Base-by-base conservation (phyloP, 2,797 vertebrate species). In the Sebastes minor region DNA sequence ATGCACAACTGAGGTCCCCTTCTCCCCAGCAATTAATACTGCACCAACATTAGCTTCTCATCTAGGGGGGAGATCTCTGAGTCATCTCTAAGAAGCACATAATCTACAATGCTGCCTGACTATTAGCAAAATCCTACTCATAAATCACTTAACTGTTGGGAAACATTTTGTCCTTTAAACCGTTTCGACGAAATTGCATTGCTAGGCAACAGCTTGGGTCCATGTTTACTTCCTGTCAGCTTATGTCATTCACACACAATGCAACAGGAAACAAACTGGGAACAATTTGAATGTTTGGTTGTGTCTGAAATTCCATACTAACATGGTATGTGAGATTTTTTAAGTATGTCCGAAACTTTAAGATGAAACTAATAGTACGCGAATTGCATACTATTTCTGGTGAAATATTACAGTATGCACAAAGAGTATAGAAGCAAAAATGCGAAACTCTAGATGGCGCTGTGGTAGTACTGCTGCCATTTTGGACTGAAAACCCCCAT, bases 71-170 rank as follows among this genome's bases (percentile, higher is more conserved):
- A 25, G 32, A 55, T 55, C 68, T 74, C 35, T 6, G 20, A 75
- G 22, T 78, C 75, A 55, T 75, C 56, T 64, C 28, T 35, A 52
- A 78, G 30, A 76, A 67, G 30, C n/a, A 56, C 27, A 80, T 82
- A 3, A 85, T 70, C 68, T 32, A 74, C 46, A 63, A 59, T 62
- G 62, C 68, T 71, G 69, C 74, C 65, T 71, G 66, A 76, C 75
- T 69, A 78, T 57, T 77, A 57, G 4, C 52, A 77, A 81, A 78
- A 81, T 77, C 65, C 35, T 59, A 56, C 76, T 80, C 56, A 85
- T 82, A 80, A 89, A 89, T 81, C 73, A 66, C 66, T 81, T 10
- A 88, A 73, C 67, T 83, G 67, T 64, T 80, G 56, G 38, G 82
- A 65, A 86, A 73, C 71, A 73, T 80, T 80, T 65, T 71, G 74